Conservation (phyloP, 1,140 invertebrate species). For the Archivesica marissinica region DNA sequence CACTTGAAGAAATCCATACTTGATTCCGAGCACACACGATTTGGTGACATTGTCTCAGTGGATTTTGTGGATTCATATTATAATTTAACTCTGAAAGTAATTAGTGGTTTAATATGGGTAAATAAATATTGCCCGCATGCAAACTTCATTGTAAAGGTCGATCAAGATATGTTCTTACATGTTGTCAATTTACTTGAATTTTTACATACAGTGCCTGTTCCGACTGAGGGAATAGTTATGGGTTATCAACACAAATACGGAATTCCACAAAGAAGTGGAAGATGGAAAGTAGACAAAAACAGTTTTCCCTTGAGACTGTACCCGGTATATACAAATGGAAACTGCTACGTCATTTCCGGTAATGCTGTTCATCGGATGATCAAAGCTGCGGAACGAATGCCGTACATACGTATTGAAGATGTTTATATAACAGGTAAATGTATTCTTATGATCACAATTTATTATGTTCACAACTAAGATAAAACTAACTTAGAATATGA, state of each 20-base stretch:
- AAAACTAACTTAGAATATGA: too few relatives aligned
- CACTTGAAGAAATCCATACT: background rate
- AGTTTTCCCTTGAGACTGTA: conserved; percentile 68
- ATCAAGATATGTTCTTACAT: conserved; percentile 84
- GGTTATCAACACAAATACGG: background rate
- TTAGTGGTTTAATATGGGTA: conserved; percentile 89
- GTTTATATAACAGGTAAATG: conserved; percentile 83
- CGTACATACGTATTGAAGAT: conserved; percentile 83
- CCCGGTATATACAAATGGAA: conserved; percentile 77
- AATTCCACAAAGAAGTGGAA: background rate
- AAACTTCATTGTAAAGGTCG: conserved; percentile 83
- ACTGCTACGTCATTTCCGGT: conserved; percentile 77
- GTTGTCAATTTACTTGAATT: conserved; percentile 85
- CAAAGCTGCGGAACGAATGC: conserved; percentile 70
- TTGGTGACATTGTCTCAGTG: conserved; percentile 39
- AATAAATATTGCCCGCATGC: conserved; percentile 87
- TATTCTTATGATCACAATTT: too few relatives aligned
- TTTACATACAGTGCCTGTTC: background rate
- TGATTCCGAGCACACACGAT: background rate
- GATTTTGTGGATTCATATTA: conserved; percentile 42
- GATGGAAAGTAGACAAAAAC: background rate
- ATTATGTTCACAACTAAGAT: too few relatives aligned
- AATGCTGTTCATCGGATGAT: conserved; percentile 67
- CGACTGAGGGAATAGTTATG: background rate
- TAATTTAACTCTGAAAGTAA: conserved; percentile 46